Evolutionary conservation across 2,113 vertebrate species (phyloP), one percentile per base, ranked within the genome.

Genomic region (Mobula hypostoma): DNA sequence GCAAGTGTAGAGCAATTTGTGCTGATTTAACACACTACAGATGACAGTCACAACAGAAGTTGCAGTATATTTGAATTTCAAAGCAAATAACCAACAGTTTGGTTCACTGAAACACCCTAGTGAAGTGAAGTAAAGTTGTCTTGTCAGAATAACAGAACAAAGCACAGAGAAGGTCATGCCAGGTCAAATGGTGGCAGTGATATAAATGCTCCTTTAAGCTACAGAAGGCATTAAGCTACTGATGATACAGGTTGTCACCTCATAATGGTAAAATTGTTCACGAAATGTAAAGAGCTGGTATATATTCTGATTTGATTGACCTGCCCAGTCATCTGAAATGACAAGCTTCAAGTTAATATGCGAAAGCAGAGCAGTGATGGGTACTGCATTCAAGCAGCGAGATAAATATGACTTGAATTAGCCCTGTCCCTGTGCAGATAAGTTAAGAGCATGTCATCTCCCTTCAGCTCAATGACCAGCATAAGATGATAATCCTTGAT

Each of bases 381-480:
- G 94, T 85, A 94, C 94, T 94, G 95, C 95, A 95, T 96, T 95
- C 95, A 94, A n/a, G 95, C 9, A 82, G 2, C 29, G 29, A 94
- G 19, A 76, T 76, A 96, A 96, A 96, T 95, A 78, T 95, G 95
- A 97, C 95, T 94, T 95, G 95, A 97, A 96, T 96, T 94, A 96
- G 78, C 29, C 96, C 72, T 66, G n/a, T 95, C 94, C 95, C 95
- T 94, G 61, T 21, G 27, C 61, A 68, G 85, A 68, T 12, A 90
- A 66, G 85, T 29, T 94, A 95, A 90, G 95, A 95, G 95, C 95
- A 95, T 92, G 95, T 96, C 96, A 97, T 95, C 96, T 98, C 95
- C 95, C 94, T 94, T 96, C 95, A 96, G 95, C 94, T 94, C 95
- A 95, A 94, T 72, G 94, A 72, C 94, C 8, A 68, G 32, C 11